Conservation (phyloP, 2,888 invertebrate species). For the Andrena marginata region DNA sequence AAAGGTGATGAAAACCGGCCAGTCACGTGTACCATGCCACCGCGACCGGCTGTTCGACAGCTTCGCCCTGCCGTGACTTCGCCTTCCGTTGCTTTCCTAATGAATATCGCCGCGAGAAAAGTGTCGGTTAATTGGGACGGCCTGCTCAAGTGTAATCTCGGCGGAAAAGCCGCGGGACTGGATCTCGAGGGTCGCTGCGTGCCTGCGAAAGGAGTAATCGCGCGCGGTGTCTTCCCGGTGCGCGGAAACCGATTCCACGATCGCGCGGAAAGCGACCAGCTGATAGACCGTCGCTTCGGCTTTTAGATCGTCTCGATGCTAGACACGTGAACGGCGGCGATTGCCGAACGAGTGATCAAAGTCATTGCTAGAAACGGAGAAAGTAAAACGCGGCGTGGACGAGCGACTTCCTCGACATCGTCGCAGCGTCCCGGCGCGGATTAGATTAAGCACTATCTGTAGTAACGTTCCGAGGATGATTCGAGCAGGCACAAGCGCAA, state of each 20-base stretch:
- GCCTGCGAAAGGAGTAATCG: neutral
- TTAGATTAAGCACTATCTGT: constrained; percentile 24
- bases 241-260: constrained; percentile 2
- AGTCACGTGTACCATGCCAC: constrained; percentile 76
- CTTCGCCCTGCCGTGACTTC: constrained; percentile 29
- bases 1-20: constrained; percentile 77
- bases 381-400: constrained; percentile 20
- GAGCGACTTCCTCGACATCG: constrained; percentile 7
- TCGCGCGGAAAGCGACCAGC: constrained; percentile 16
- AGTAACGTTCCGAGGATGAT: constrained; percentile 22
- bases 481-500: neutral
- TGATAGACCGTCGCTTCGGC: neutral
- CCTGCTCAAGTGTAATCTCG: neutral
- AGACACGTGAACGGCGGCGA: constrained; percentile 2
- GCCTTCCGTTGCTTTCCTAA: constrained; percentile 29
- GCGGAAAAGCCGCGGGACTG: neutral
- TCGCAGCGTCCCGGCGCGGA: neutral
- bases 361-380: constrained; percentile 35
- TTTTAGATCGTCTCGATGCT: constrained; percentile 20
- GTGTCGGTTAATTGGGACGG: constrained; percentile 10
- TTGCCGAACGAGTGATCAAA: constrained; percentile 7
- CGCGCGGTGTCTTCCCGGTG: neutral
- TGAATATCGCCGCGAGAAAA: neutral
- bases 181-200: neutral
- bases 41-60: constrained; percentile 60